Conservation (phyloP, 2,797 vertebrate species). For the Harpagifer antarcticus region DNA sequence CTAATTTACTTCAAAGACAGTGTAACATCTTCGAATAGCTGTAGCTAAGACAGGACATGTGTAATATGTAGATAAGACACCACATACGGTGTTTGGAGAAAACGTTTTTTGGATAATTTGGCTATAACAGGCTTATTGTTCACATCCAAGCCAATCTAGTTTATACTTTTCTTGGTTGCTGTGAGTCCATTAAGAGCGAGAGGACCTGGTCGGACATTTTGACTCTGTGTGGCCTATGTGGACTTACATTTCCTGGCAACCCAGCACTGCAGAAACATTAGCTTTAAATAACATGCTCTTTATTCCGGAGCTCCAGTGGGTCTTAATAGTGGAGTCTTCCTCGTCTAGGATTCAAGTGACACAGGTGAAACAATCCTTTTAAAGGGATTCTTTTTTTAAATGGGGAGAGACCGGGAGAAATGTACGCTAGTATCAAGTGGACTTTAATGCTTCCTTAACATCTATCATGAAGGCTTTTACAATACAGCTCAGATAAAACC, state of each 20-base stretch:
- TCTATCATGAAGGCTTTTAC: slow-evolving; percentile 66
- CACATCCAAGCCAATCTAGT: background rate
- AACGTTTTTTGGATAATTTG: slow-evolving; percentile 3
- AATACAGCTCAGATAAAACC: slow-evolving; percentile 21
- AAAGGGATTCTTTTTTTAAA: slow-evolving; percentile 39
- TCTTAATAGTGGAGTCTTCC: slow-evolving; percentile 52
- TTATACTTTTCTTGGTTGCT: slow-evolving; percentile 19
- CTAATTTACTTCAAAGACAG: background rate
- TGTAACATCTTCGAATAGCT: slow-evolving; percentile 1
- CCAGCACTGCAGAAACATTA: slow-evolving; percentile 39
- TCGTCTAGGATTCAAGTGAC: slow-evolving; percentile 21
- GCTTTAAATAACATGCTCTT: slow-evolving; percentile 44
- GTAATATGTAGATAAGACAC: slow-evolving; percentile 2
- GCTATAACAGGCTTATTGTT: slow-evolving; percentile 6
- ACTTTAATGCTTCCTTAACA: slow-evolving; percentile 63
- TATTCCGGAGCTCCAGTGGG: slow-evolving; percentile 45
- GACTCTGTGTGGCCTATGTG: slow-evolving; percentile 52
- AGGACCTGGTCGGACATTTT: slow-evolving; percentile 30
- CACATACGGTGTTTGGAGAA: background rate
- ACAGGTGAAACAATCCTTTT: slow-evolving; percentile 57
- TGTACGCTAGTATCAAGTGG: slow-evolving; percentile 56
- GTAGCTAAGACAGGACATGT: background rate
- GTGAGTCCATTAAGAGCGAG: background rate
- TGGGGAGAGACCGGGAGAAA: slow-evolving; percentile 27
- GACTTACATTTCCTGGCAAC: slow-evolving; percentile 49